Conservation (phyloP, 2,797 vertebrate species). For the Neosilurus mollespiculum region DNA sequence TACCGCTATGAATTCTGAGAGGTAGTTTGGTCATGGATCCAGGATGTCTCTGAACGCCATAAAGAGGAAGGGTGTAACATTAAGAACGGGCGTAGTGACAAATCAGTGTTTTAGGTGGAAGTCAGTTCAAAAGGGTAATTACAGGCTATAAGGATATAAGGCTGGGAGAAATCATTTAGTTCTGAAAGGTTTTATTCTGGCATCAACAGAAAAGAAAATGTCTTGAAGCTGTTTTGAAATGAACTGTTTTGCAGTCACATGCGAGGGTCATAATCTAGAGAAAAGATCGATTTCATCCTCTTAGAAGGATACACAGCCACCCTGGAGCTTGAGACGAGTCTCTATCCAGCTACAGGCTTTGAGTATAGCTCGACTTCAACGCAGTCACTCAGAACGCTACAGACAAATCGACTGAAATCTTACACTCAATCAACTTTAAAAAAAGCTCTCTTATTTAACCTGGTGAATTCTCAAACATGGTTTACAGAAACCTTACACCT, state of each 20-base stretch:
- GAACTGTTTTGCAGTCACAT: neutral
- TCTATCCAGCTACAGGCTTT: neutral
- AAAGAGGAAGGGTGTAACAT: neutral
- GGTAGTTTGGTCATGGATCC: neutral
- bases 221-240: neutral
- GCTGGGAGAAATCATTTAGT: neutral
- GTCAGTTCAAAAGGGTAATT: neutral
- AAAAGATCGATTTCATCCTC: neutral
- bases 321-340: neutral
- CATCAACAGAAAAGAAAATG: neutral
- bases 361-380: neutral
- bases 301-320: neutral
- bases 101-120: neutral
- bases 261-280: neutral
- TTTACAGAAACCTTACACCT: conserved; percentile 3
- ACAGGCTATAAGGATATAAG: neutral
- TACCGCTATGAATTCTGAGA: neutral
- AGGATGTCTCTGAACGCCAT: neutral
- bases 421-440: neutral
- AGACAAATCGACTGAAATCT: conserved; percentile 20
- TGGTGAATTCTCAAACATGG: neutral
- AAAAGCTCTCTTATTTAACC: conserved; percentile 1
- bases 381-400: neutral
- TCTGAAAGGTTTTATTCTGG: neutral
- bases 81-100: neutral